phyloP scores from a whole-genome alignment of 2,888 invertebrate species.

The Megalurothrips usitatus region DNA sequence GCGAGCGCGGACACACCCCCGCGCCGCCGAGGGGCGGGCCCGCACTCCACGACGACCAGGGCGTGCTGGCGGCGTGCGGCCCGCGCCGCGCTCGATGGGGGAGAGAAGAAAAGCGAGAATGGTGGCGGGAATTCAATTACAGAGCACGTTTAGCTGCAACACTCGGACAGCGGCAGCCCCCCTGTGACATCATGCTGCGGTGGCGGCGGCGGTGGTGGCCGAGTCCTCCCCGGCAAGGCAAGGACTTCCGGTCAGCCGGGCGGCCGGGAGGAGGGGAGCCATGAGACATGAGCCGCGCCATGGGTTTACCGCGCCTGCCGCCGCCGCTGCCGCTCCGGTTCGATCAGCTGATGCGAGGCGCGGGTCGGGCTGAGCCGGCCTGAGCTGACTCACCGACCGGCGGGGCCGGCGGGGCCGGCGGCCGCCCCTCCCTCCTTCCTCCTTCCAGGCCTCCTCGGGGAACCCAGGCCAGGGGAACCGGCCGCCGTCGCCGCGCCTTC shows the following conservation, averaged over 20 bases:
- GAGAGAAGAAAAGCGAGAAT: neutral
- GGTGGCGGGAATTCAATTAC: neutral
- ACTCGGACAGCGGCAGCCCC: neutral
- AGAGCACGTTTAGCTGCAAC: neutral
- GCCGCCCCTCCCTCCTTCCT: neutral
- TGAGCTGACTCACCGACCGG: neutral
- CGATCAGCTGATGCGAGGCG: constrained; percentile 13
- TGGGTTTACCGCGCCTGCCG: neutral
- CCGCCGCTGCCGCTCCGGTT: neutral
- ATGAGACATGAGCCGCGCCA: neutral
- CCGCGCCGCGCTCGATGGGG: neutral
- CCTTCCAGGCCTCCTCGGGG: neutral
- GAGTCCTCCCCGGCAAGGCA: neutral
- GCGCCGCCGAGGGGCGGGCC: too few relatives aligned
- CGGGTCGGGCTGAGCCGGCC: neutral
- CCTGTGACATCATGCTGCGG: neutral
- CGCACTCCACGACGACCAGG: too few relatives aligned
- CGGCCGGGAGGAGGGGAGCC: neutral
- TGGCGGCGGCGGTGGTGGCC: neutral
- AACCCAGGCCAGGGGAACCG: neutral
- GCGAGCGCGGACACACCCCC: neutral
- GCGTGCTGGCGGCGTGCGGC: too few relatives aligned
- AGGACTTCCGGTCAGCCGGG: neutral
- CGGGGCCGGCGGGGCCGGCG: neutral
- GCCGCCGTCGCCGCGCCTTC: neutral